Base-by-base conservation (phyloP, 2,888 invertebrate species). In the Aproaerema taeniolella region DNA sequence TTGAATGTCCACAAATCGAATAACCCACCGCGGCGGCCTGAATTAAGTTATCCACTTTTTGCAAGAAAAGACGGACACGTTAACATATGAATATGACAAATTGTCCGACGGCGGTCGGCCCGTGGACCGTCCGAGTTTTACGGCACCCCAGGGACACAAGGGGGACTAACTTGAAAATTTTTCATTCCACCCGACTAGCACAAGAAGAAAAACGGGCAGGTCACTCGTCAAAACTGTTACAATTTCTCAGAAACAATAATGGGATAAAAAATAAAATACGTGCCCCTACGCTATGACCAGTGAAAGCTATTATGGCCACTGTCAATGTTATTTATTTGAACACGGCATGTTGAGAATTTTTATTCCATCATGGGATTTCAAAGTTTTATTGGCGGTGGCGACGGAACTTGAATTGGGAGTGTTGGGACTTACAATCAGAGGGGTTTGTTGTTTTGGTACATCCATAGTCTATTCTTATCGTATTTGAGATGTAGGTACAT, bases 11-110 rank as follows among this genome's bases (percentile, higher is more conserved):
- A 59, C 80, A 83, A 81, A 85, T 79, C 83, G 74, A 81, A 85
- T 83, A 79, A 82, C 65, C 71, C 65, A 61, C 70, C 53, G 63
- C 61, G 53, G 50, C 50, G 59, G 17, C 39, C 65, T 67, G 77
- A 81, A 85, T 83, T 79, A 82, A 83, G 82, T 83, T 86, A 85
- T 79, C 81, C 80, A 78, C 80, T 83, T 85, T 86, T 85, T 82
- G 81, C 78, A 83, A 83, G 83, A 85, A 83, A 83, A 85, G 83
- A 81, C 78, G 82, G 71, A 56, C 77, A 79, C 80, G 85, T 86
- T 86, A 85, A 86, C 86, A 85, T 86, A 86, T 86, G 86, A 87
- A 87, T 87, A 87, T 87, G 87, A 87, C 87, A 87, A 87, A 87
- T 86, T 86, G 87, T 83, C 70, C 70, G 77, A 58, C 67, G 66